Percentiles rank a stretch among this genome's conserved stretches.
These are phyloP conservation scores for Drosophila bocki DNA, from an alignment of 1,140 invertebrate species.

Conservation along the genomic window DNA sequence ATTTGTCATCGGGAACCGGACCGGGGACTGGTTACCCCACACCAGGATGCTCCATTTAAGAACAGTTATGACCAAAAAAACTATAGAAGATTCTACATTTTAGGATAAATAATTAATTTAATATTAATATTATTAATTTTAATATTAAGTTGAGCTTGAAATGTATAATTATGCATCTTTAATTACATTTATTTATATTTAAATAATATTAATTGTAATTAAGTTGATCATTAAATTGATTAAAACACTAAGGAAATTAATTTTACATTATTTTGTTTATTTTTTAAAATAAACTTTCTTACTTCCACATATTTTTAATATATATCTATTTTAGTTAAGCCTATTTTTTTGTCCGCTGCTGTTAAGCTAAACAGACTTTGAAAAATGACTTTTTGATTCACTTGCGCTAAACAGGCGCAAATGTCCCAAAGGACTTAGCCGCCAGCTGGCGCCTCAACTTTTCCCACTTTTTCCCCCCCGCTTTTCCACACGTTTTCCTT, in stretches of 20 bases:
- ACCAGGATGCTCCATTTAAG: not conserved
- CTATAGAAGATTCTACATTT: not conserved
- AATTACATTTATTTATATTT: too few relatives aligned
- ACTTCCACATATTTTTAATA: not conserved
- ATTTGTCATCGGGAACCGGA: constrained; percentile 77
- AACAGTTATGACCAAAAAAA: not conserved
- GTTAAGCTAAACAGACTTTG: constrained; percentile 27
- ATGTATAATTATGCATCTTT: not conserved
- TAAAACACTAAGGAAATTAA: not conserved
- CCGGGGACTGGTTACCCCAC: constrained; percentile 59
- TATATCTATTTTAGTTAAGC: not conserved
- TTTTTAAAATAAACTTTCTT: not conserved
- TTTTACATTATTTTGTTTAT: not conserved
- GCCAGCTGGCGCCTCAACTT: constrained; percentile 43
- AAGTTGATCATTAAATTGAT: not conserved
- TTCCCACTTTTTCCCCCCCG: constrained; percentile 12
- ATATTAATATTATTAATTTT: too few relatives aligned
- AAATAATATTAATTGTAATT: not conserved
- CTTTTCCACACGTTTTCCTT: not conserved
- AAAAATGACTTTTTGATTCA: constrained; percentile 82
- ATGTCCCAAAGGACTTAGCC: constrained; percentile 61
- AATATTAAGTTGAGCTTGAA: too few relatives aligned
- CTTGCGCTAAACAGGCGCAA: constrained; percentile 61
- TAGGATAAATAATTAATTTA: not conserved
- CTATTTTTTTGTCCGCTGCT: not conserved